Evolutionary conservation across 2,797 vertebrate genomes (phyloP).

Genomic region (Clarias platycephalus): DNA sequence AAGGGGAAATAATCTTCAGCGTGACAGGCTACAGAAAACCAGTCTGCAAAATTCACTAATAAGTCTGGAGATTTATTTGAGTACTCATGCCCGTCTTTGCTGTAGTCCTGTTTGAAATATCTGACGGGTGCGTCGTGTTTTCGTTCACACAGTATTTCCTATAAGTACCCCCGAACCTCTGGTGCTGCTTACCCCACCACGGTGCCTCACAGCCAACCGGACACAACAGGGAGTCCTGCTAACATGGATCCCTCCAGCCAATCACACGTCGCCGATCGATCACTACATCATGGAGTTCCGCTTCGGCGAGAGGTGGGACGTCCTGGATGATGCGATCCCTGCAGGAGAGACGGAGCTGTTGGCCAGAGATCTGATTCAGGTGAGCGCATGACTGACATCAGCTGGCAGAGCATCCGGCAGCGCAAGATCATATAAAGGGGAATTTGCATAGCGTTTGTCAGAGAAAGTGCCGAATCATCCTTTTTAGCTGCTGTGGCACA

Average conservation of each 20-base stretch:
- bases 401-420: neutral
- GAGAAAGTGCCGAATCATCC: conserved; percentile 18
- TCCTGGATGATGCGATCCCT: conserved; percentile 84
- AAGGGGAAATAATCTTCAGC: neutral
- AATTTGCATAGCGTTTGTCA: neutral
- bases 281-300: conserved; percentile 89
- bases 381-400: conserved; percentile 13
- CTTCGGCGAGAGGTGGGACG: conserved; percentile 87
- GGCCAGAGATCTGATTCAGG: conserved; percentile 80
- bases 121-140: neutral
- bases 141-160: conserved; percentile 75
- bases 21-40: neutral
- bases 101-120: neutral
- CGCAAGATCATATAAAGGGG: neutral
- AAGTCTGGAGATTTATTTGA: neutral
- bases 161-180: conserved; percentile 80
- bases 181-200: conserved; percentile 87
- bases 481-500: conserved; percentile 16
- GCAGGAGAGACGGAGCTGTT: conserved; percentile 82
- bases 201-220: conserved; percentile 87
- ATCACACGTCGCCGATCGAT: conserved; percentile 80
- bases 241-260: conserved; percentile 87
- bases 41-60: neutral
- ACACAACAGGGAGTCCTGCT: conserved; percentile 87
- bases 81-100: neutral